A percentile compares a stretch with the other conserved stretches of the same genome.
Evolutionary conservation across 2,113 vertebrate genomes (phyloP).

Genomic region (Blennius ocellaris): DNA sequence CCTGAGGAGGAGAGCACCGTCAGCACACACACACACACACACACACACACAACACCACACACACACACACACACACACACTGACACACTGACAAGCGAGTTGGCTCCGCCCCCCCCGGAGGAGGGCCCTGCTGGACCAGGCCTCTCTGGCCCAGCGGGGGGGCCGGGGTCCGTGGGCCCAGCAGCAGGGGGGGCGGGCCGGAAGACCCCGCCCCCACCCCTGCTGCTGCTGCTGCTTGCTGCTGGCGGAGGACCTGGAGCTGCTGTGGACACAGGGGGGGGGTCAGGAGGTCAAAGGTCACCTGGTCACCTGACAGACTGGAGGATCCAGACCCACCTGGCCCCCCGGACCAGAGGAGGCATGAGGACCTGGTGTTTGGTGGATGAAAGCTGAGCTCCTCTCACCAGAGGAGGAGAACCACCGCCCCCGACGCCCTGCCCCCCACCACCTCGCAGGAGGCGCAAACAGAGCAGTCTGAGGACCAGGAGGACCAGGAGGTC

Average conservation of each 20-base stretch:
- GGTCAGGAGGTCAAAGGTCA: neutral
- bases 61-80: too few relatives aligned
- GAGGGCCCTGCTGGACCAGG: constrained; percentile 88
- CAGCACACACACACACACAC: too few relatives aligned
- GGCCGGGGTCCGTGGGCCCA: constrained; percentile 90
- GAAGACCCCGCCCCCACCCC: constrained; percentile 79
- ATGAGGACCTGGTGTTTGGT: constrained; percentile 94
- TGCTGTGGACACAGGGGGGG: constrained; percentile 90
- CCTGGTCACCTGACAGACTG: too few relatives aligned
- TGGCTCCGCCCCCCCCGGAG: constrained; percentile 75
- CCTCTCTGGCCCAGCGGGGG: constrained; percentile 88
- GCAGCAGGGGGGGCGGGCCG: constrained; percentile 89
- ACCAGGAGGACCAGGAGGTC: too few relatives aligned
- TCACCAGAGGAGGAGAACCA: constrained; percentile 92
- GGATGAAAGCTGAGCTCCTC: constrained; percentile 90
- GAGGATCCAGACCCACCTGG: constrained; percentile 83
- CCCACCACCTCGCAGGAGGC: constrained; percentile 58
- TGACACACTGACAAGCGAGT: constrained; percentile 67
- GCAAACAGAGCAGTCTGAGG: too few relatives aligned
- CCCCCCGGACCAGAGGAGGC: constrained; percentile 94
- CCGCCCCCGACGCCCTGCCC: constrained; percentile 85
- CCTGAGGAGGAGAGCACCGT: constrained; percentile 70
- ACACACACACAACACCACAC: too few relatives aligned
- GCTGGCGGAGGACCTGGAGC: constrained; percentile 93
- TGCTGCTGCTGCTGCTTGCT: constrained; percentile 95